These are phyloP conservation scores for Spea bombifrons DNA, from an alignment of 2,113 vertebrate genomes.

Conservation along the genomic window DNA sequence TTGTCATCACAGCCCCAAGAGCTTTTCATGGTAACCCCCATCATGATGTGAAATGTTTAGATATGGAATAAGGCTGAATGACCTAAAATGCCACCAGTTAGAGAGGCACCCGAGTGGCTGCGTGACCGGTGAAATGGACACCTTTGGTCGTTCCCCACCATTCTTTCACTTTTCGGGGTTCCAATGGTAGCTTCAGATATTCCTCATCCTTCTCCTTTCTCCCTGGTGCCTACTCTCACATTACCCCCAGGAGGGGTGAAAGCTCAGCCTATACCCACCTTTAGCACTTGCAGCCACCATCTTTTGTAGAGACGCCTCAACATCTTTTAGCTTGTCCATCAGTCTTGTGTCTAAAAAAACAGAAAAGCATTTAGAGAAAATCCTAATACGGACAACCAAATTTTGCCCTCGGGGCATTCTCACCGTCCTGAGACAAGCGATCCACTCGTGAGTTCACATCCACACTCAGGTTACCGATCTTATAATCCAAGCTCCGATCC, in stretches of 20 bases:
- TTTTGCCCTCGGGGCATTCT: neutral
- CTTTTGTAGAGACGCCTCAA: neutral
- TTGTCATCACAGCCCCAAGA: neutral
- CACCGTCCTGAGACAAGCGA: conserved; percentile 25
- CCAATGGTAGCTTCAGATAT: neutral
- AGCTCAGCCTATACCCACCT: neutral
- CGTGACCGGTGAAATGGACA: too few relatives aligned
- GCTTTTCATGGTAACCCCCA: too few relatives aligned
- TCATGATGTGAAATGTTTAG: too few relatives aligned
- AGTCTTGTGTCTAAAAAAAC: neutral
- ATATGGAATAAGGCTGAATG: too few relatives aligned
- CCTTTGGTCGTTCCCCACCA: too few relatives aligned
- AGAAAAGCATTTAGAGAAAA: neutral
- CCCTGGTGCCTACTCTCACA: neutral
- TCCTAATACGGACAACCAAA: neutral
- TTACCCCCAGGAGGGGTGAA: neutral
- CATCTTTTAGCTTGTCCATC: conserved; percentile 15
- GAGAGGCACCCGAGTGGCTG: neutral
- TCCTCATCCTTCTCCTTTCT: neutral
- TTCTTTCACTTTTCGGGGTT: neutral
- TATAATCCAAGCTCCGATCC: conserved; percentile 7
- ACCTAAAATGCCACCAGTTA: too few relatives aligned
- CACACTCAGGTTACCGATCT: conserved; percentile 25
- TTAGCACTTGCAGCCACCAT: neutral
- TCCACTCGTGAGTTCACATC: neutral